Evolutionary conservation across 1,140 invertebrate genomes (phyloP).

Genomic region (Chymomyza costata): DNA sequence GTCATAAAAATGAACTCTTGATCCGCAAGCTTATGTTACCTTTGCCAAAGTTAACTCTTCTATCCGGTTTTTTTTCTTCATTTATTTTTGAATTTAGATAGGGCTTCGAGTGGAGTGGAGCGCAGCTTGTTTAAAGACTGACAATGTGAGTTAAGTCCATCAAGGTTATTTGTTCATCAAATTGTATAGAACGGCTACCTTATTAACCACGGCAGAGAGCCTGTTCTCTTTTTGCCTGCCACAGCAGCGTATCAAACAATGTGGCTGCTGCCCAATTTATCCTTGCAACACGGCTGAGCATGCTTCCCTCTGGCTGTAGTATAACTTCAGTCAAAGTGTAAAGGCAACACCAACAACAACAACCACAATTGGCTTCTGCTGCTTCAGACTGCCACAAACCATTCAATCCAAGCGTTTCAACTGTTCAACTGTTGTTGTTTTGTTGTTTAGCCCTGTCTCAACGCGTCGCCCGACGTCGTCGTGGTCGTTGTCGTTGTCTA

Average conservation of each 20-base stretch:
- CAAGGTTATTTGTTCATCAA: constrained; percentile 60
- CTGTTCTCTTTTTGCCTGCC: too few species aligned
- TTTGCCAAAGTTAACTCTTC: constrained; percentile 16
- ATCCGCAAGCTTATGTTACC: constrained; percentile 17
- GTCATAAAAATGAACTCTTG: neutral
- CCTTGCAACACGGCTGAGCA: too few species aligned
- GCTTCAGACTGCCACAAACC: constrained; percentile 17
- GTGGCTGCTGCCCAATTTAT: too few species aligned
- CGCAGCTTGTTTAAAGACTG: too few species aligned
- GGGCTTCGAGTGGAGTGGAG: constrained; percentile 5
- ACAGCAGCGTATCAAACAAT: too few species aligned
- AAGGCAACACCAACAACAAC: neutral
- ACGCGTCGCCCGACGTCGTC: constrained; percentile 28
- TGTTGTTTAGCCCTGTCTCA: constrained; percentile 34
- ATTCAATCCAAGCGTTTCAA: constrained; percentile 11
- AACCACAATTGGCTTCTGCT: constrained; percentile 2
- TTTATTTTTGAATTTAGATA: constrained; percentile 20
- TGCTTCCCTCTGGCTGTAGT: too few species aligned
- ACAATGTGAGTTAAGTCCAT: too few species aligned
- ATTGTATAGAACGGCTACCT: constrained; percentile 64
- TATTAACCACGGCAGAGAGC: too few species aligned
- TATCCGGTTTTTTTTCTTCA: too few species aligned
- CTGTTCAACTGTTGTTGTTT: constrained; percentile 29
- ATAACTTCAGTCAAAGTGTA: neutral
- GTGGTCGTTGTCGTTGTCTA: constrained; percentile 16